Base-by-base conservation (phyloP, 2,888 invertebrate genomes). In the Scaptomyza tumidula region DNA sequence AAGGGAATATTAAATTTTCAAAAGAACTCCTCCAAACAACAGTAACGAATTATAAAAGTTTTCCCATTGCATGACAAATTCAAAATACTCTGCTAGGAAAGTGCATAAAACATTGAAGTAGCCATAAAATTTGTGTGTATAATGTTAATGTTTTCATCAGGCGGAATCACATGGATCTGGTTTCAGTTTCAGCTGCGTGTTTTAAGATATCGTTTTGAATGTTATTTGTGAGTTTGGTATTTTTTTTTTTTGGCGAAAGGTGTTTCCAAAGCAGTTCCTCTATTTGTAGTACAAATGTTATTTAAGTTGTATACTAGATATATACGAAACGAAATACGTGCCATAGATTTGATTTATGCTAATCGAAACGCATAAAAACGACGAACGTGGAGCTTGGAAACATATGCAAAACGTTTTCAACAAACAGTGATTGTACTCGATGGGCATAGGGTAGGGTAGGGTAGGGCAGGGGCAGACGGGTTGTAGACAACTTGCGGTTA, bases 101-200 rank as follows among this genome's bases (percentile, higher is more conserved):
- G 63, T 3, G 63, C 37, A 62, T 41, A 46, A 13, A 37, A 7
- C 37, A 77, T 78, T 83, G 78, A 85, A 82, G 81, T 84, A 83
- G 83, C 84, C 50, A 83, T 83, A 81, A 86, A 83, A 79, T 71
- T 61, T 59, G 64, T 73, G 71, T 62, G 69, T 75, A 80, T 79
- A 81, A 79, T 81, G 75, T 83, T 86, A 83, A 86, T 83, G 83
- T 83, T 86, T 83, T 86, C 84, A 83, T 86, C 84, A 80, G 64
- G 45, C 80, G 39, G 56, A 70, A 61, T 77, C 67, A 61, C 50
- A 59, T 74, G 62, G 58, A 54, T 69, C 74, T 75, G 69, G 66
- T 64, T 75, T 69, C 43, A 33, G 59, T 54, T 50, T 71, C 58
- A 52, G 71, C 64, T 65, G 72, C 71, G 61, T 67, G 73, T 71